phyloP scores from a whole-genome alignment of 2,888 invertebrate species.

The Gortyna flavago region DNA sequence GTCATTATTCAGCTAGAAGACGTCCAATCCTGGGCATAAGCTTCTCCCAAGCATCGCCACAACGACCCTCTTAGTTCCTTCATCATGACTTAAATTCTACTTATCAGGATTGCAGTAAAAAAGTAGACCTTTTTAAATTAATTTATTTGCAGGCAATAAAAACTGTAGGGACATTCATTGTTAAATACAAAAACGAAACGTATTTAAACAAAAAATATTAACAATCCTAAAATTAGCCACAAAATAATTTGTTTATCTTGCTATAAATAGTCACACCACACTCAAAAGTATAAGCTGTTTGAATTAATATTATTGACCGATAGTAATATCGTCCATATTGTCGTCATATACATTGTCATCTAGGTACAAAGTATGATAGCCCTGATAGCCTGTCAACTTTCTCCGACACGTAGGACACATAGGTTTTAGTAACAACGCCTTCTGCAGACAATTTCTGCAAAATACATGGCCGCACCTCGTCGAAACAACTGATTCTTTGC shows the following conservation, averaged over 20 bases:
- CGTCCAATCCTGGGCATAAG: neutral
- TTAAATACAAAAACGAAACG: slow-evolving; percentile 46
- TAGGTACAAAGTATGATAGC: slow-evolving; percentile 69
- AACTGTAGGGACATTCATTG: slow-evolving; percentile 26
- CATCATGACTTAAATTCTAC: neutral
- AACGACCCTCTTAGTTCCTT: neutral
- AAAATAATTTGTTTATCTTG: slow-evolving; percentile 37
- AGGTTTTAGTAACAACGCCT: slow-evolving; percentile 65
- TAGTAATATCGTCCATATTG: slow-evolving; percentile 45
- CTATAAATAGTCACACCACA: slow-evolving; percentile 30
- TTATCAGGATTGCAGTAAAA: neutral
- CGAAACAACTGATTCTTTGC: slow-evolving; percentile 68
- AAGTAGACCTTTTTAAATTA: neutral
- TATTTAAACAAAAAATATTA: slow-evolving; percentile 42
- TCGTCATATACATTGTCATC: slow-evolving; percentile 64
- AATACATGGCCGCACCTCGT: slow-evolving; percentile 78
- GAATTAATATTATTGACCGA: slow-evolving; percentile 26
- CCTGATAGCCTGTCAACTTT: slow-evolving; percentile 60
- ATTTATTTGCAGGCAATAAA: slow-evolving; percentile 35
- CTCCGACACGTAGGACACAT: slow-evolving; percentile 73
- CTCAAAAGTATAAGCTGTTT: neutral
- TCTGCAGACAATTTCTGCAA: slow-evolving; percentile 71
- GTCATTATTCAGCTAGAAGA: neutral
- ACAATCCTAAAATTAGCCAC: slow-evolving; percentile 39
- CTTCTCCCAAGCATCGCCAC: neutral